Evolutionary conservation across 2,797 vertebrate species (phyloP), one percentile per base, ranked within the genome.

Genomic region (Acipenser oxyrinchus): DNA sequence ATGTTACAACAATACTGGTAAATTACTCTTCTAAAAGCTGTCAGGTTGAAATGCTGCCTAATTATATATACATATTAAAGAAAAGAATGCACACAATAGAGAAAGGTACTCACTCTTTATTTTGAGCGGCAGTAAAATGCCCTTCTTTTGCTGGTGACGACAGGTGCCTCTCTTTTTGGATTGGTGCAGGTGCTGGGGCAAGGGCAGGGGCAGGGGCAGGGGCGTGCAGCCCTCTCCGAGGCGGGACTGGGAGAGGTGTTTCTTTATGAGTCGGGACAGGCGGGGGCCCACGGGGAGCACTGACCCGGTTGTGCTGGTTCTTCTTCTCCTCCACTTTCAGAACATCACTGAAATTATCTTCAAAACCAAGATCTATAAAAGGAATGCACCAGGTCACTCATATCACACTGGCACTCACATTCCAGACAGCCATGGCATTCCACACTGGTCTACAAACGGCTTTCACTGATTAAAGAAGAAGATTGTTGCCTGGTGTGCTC

Each of bases 281-380:
- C 13, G 88, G 89, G 37, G 88, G 81, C 12, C 94, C 93, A 71
- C 95, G 83, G 8, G 81, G 83, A 60, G 87, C 89, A n/a, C 87
- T 88, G 0, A 76, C 64, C 13, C 91, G 91, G 79, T 93, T 98
- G 70, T 94, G 94, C 69, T 89, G 71, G 75, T 94, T 96, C 74
- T 92, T 91, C 79, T 90, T 95, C 78, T 95, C 94, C 76, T 96
- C 96, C 15, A 97, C 86, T 86, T 92, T 94, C 51, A 93, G 72
- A 50, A 82, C 10, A 52, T 87, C 80, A 65, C 77, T 90, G 79
- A 95, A 93, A 74, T 87, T 87, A 69, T 96, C 89, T 64, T 95
- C 94, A 75, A 95, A 95, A 18, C 89, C 88, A 83, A 88, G 85
- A 81, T 85, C 75, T 75, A 86, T 89, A 37, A 63, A 64, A 73